Conservation (phyloP, 2,113 vertebrate genomes). For the Beaufortia kweichowensis region DNA sequence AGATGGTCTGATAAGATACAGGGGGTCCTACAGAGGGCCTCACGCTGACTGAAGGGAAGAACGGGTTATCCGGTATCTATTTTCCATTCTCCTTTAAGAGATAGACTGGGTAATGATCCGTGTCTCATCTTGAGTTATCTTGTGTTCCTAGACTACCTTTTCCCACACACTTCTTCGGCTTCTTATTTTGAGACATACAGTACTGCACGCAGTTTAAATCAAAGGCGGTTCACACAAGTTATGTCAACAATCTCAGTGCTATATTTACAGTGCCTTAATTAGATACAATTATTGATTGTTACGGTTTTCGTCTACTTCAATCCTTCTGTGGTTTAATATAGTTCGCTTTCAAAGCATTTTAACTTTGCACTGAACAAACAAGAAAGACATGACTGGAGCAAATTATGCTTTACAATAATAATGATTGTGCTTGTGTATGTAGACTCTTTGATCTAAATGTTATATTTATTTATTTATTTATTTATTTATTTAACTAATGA, state of each 20-base stretch:
- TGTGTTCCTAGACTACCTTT: slow-evolving; percentile 11
- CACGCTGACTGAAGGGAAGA: slow-evolving; percentile 18
- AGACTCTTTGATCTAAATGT: too few relatives aligned
- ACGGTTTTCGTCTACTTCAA: neutral
- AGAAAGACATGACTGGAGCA: too few relatives aligned
- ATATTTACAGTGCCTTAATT: neutral
- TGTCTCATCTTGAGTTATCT: slow-evolving; percentile 38
- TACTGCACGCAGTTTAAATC: slow-evolving; percentile 6
- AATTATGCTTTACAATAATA: too few relatives aligned
- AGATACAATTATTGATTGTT: neutral
- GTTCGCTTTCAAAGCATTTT: too few relatives aligned
- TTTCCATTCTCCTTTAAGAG: slow-evolving; percentile 43
- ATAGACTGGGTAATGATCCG: slow-evolving; percentile 15
- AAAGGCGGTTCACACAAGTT: slow-evolving; percentile 12
- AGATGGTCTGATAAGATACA: slow-evolving; percentile 67
- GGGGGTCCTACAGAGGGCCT: slow-evolving; percentile 38
- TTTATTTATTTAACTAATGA: neutral
- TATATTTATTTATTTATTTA: neutral
- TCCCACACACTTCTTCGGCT: neutral
- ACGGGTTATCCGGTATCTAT: slow-evolving; percentile 13
- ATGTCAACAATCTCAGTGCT: neutral
- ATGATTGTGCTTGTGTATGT: too few relatives aligned
- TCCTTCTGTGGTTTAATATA: neutral
- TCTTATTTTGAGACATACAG: slow-evolving; percentile 7
- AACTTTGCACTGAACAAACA: too few relatives aligned